A percentile compares a stretch with the other conserved stretches of the same genome.
phyloP scores from a whole-genome alignment of 2,888 invertebrate species.

The Diarsia brunnea region DNA sequence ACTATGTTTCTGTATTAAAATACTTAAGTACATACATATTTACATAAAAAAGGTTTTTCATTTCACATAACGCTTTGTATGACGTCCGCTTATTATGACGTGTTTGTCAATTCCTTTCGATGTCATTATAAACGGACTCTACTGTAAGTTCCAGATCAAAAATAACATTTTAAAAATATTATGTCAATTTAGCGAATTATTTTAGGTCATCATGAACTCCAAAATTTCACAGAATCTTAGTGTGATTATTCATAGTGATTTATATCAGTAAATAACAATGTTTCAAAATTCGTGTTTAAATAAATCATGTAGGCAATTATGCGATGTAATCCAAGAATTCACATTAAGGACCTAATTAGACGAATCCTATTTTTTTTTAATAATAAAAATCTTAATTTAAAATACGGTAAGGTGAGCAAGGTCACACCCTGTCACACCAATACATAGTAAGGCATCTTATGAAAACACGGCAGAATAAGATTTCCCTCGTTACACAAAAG shows the following conservation, averaged over 20 bases:
- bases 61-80: no score
- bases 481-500: conserved; percentile 78
- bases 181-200: background rate
- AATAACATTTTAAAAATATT: background rate
- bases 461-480: conserved; percentile 74
- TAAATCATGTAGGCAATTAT: background rate
- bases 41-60: no score
- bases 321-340: background rate
- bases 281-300: background rate
- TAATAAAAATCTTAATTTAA: conserved; percentile 14
- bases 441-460: conserved; percentile 54
- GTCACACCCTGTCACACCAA: conserved; percentile 34
- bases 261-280: background rate
- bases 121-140: no score
- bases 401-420: conserved; percentile 14
- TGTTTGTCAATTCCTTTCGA: no score
- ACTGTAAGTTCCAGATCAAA: background rate
- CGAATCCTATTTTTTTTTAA: no score
- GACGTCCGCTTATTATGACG: no score
- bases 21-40: no score
- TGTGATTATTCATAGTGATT: background rate
- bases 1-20: no score
- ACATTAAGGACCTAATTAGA: background rate
- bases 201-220: background rate
- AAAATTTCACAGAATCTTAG: background rate